Base-by-base conservation (phyloP, 2,888 invertebrate genomes). In the Zygaena filipendulae region DNA sequence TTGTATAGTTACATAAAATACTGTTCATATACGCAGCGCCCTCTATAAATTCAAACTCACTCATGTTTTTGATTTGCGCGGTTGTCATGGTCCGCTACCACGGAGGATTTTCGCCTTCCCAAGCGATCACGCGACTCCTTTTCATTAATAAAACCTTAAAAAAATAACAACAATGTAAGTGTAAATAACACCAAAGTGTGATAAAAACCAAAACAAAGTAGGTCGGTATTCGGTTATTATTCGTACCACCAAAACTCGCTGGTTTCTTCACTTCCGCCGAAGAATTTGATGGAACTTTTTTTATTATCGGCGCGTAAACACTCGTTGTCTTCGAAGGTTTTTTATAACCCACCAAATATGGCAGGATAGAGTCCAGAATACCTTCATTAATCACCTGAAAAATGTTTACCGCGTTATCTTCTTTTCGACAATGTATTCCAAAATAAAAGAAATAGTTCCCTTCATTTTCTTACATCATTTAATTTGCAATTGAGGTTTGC, bases 321-420 rank as follows among this genome's bases (percentile, higher is more conserved):
- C 80, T 52, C 36, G 81, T 58, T 28, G 86, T 69, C 53, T 83
- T 85, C 11, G 59, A 37, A 1, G 86, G 83, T 36, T 79, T 81
- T 35, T 68, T 74, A 34, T 79, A 75, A 3, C 80, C 80, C 8
- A 87, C 79, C 40, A 92, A 81, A 50, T 91, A 91, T 0, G 92
- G 90, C 25, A 92, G 61, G 31, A 93, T 87, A 0, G 92, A 91
- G 64, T 93, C 93, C 25, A 92, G 62, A 34, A 93, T 82, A 7
- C 92, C 92, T 69, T 92, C 92, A 25, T 88, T 87, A 36, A 93
- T 81, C 1, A 92, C 85, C 70, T 91, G 67, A 39, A 83, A 81
- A 16, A 4, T n/a, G n/a, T n/a, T n/a, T n/a, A n/a, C n/a, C n/a
- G n/a, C n/a, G n/a, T 26, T 11, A 11, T 18, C n/a, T n/a, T n/a